A percentile compares a stretch with the other conserved stretches of the same genome.
phyloP scores from a whole-genome alignment of 2,888 invertebrate species.

The Drosophila niveifrons region DNA sequence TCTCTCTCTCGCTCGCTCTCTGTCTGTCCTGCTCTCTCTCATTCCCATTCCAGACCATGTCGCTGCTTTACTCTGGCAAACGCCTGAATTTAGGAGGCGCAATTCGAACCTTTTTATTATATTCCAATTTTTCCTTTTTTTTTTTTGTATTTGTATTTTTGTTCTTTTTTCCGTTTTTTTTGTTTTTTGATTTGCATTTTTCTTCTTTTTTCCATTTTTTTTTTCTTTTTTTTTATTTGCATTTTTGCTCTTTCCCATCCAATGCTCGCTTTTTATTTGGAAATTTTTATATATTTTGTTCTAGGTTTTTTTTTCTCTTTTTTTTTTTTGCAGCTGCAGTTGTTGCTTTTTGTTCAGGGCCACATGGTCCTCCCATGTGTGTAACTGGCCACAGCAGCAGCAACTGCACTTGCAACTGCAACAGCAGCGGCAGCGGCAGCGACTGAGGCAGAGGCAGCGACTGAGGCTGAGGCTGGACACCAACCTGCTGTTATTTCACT shows the following conservation, averaged over 20 bases:
- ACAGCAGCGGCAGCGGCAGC: constrained; percentile 26
- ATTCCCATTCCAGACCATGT: constrained; percentile 17
- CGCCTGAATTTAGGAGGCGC: constrained; percentile 64
- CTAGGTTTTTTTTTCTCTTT: constrained; percentile 17
- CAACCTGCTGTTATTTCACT: constrained; percentile 83
- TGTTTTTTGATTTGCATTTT: constrained; percentile 13
- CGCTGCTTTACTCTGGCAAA: constrained; percentile 39
- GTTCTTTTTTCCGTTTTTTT: constrained; percentile 1
- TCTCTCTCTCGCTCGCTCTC: constrained; percentile 11
- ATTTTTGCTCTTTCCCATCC: constrained; percentile 13
- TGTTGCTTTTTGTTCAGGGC: constrained; percentile 37
- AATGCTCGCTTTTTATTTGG: constrained; percentile 30
- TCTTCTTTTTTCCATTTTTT: constrained; percentile 10
- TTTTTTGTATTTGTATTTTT: constrained; percentile 8
- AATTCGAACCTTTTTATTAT: constrained; percentile 49
- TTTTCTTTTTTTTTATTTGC: constrained; percentile 1
- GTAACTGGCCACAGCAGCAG: constrained; percentile 42
- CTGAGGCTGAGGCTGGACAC: constrained; percentile 40
- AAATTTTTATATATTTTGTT: constrained; percentile 59
- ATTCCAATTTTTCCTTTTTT: constrained; percentile 7
- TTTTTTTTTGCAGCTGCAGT: constrained; percentile 4
- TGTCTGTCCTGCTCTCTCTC: background rate
- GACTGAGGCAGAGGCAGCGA: constrained; percentile 16
- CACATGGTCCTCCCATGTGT: constrained; percentile 36
- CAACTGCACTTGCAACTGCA: constrained; percentile 24